Evolutionary conservation across 1,140 invertebrate genomes (phyloP), one percentile per base, ranked within the genome.

Genomic region (Dinothrombium tinctorium): DNA sequence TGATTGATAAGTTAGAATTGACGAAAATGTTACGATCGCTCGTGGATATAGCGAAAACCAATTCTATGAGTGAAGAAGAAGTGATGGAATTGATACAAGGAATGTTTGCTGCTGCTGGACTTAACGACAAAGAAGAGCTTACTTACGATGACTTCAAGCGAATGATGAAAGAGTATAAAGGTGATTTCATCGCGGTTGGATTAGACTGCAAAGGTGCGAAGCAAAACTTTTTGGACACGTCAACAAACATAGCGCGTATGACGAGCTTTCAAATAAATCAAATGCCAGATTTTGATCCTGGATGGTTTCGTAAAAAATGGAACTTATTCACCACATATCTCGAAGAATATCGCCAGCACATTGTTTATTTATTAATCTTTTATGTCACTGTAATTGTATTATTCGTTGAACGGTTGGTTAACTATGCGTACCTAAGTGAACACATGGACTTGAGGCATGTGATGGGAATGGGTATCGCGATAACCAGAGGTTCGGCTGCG

Each of bases 281-380:
- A 31, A 65, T 69, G 50, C 61, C 70, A 41, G 81, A 89, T 41
- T 63, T 65, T 14, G 64, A 72, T 6, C 74, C 74, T 37, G 68
- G 72, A 47, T 81, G 73, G 67, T 43, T 76, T 1, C 58, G 70
- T 4, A 66, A 72, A 44, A 76, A 81, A 55, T 84, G 77, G 73
- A 77, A 89, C 54, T 70, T 69, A 12, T 55, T 86, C 5, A 76
- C 76, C 3, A 89, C 86, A 2, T 89, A 87, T 50, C 63, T 95
- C 36, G 92, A 99, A 63, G 90, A 95, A 59, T 92, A 96, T 58
- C 65, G 89, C n/a, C 90, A 96, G 54, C 92, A 98, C 53, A 94
- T 98, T 43, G 95, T 95, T 55, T 95, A 92, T 55, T 59, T 99
- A 3, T 90, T 96, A 56, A 66, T 96, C 2, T 98, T 96, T 62